Evolutionary conservation across 2,113 vertebrate genomes (phyloP), one percentile per base, ranked within the genome.

Genomic region (Xenotilapia longispinis): DNA sequence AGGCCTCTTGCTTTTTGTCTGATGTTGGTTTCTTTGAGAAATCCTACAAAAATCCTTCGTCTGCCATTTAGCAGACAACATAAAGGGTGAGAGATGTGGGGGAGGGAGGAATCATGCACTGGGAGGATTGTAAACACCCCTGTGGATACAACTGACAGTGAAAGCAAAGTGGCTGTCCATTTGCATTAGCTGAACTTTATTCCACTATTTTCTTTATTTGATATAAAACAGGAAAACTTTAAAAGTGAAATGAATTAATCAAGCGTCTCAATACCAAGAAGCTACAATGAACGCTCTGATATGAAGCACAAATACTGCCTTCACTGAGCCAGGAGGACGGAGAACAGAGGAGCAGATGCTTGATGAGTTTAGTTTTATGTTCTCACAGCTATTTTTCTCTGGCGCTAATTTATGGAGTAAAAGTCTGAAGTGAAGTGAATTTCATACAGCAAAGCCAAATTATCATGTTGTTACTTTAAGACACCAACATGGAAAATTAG

Each of bases 41-140:
- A 84, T 90, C 79, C 84, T 80, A 82, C 23, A 13, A 49, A 89
- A 90, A 88, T 84, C 83, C 88, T 89, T 79, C 2, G 54, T 81
- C 86, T 86, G 70, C 11, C 33, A 65, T 81, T 86, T 80, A 51
- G 79, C 51, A 65, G 85, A 73, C 57, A 45, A 84, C 17, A 23
- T 12, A 28, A 68, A 75, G 68, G 82, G 84, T 88, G 54, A 84
- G 81, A 73, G 58, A 7, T 28, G 38, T 87, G 60, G 51, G 11
- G 9, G 17, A 73, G 31, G 75, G 82, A 15, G 14, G 40, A 73
- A 17, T 17, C 21, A 47, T 75, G 14, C 23, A 5, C 21, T 26
- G 68, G 21, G 68, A 45, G 36, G 80, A 55, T n/a, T 54, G 38
- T 31, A 63, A 82, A 82, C 51, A 75, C 15, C 21, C 31, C 75